Base-by-base conservation (phyloP, 2,113 vertebrate species). In the Cyanistes caeruleus region DNA sequence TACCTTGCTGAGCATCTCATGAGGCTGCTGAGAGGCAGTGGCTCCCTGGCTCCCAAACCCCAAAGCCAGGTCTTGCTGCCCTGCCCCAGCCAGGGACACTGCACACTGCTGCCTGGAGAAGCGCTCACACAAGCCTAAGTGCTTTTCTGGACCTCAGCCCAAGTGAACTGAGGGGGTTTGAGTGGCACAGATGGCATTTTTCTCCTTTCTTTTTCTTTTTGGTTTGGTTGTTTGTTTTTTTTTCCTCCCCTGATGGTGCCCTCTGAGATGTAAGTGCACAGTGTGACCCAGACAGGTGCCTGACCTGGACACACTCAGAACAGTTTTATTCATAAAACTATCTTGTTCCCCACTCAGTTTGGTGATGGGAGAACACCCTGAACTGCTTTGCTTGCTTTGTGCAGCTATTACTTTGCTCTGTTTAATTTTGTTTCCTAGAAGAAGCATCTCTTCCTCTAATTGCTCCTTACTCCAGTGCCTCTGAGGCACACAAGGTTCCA, bases 71-170 rank as follows among this genome's bases (percentile, higher is more conserved):
- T 30, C 31, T 30, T 13, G 56, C n/a, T 67, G 84, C 69, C 77
- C 86, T 58, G 63, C 51, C 64, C 56, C 0, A 1, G 44, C 69
- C 35, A 31, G 27, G 39, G 39, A 51, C 51, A 83, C 27, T 28
- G 11, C 67, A 19, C 2, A 1, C 48, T 39, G 58, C 74, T 3
- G 10, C 60, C 69, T 0, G 0, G 24, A 56, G 10, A 43, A 59
- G 59, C 1, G 0, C 5, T 60, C 1, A 0, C 4, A 5, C 21
- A 53, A 1, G 9, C 73, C 27, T 41, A 74, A 89, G 65, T 84
- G 88, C 92, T 90, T 85, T 70, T 56, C 75, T 95, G 94, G 76
- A 81, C 80, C 64, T 81, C 67, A 69, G 83, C 86, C 84, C 53
- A 39, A 11, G 13, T 2, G 10, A 83, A 48, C 48, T 0, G 17